Evolutionary conservation across 2,797 vertebrate species (phyloP), one percentile per base, ranked within the genome.

Genomic region (Ptychobarbus kaznakovi): DNA sequence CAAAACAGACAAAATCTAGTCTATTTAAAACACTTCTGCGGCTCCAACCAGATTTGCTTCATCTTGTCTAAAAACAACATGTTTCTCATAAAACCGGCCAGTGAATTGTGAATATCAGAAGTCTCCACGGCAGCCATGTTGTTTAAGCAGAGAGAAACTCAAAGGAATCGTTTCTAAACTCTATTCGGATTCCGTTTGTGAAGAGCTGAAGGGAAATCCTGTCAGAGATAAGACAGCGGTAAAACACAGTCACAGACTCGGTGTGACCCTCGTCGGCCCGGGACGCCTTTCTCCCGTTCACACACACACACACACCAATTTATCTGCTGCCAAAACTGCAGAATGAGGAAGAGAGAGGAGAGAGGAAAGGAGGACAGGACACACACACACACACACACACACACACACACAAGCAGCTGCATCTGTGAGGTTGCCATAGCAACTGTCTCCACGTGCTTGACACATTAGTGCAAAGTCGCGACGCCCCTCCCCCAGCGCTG

Each of bases 341-440:
- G 73, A 84, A 85, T 80, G 83, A 88, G 70, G 72, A 80, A 81
- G 83, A 81, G 73, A 15, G 73, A 11, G 35, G 63, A 56, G 70
- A 58, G 63, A 51, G 68, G 76, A 44, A 70, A 38, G 69, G 73
- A 28, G 51, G 79, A 56, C 51, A 46, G 53, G 82, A 32, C n/a
- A n/a, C n/a, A n/a, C n/a, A n/a, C n/a, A n/a, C n/a, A 80, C 11
- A 46, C 38, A 49, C 86, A 82, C 68, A 70, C 5, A 18, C 4
- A 77, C 10, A 69, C 12, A 58, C 22, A 46, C 88, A 83, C 35
- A 35, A 12, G 66, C 49, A 86, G 87, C 89, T 88, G 90, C 89
- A 90, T 94, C 91, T 90, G 69, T 65, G 72, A 81, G 84, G 91
- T 85, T 94, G 91, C 94, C 93, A 95, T 93, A 92, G 94, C 92